Evolutionary conservation across 2,797 vertebrate genomes (phyloP).

Genomic region (Basileuterus tristriatus): DNA sequence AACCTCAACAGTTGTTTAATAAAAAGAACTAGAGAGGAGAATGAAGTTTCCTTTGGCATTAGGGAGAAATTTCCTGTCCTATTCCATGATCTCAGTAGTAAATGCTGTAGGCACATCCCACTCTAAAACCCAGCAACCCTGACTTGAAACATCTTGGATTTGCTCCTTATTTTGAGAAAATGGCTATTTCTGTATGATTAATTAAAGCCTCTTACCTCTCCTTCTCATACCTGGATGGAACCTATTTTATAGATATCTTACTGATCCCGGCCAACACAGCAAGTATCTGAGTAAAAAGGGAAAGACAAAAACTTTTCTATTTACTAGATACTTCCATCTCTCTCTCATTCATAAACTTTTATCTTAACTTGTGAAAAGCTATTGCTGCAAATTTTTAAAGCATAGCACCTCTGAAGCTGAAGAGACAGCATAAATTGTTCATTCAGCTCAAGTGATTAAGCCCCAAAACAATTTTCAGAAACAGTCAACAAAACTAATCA

Average conservation of each 20-base stretch:
- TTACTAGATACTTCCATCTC: not conserved
- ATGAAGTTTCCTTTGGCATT: slow-evolving; percentile 57
- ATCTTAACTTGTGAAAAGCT: not conserved
- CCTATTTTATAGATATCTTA: slow-evolving; percentile 36
- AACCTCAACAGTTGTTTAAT: slow-evolving; percentile 5
- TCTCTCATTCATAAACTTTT: not conserved
- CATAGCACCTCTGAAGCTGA: not conserved
- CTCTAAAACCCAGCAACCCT: not conserved
- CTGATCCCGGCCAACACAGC: not conserved
- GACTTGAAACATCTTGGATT: slow-evolving; percentile 11
- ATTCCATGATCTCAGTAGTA: slow-evolving; percentile 70
- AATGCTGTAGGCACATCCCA: slow-evolving; percentile 18
- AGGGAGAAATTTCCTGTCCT: slow-evolving; percentile 54
- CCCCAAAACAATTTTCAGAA: not conserved
- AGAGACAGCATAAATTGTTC: not conserved
- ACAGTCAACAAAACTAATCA: rapidly evolving
- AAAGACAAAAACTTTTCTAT: not conserved
- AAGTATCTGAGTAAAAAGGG: slow-evolving; percentile 3
- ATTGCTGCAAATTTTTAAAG: not conserved
- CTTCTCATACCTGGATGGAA: not conserved
- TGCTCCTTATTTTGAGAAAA: slow-evolving; percentile 30
- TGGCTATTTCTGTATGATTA: slow-evolving; percentile 23
- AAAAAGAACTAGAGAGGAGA: not conserved
- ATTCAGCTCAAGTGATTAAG: not conserved
- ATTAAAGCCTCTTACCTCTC: not conserved